These are phyloP conservation scores for Stichodactyla mertensii DNA, from an alignment of 64 coral and sea anemone species.

Conservation along the genomic window DNA sequence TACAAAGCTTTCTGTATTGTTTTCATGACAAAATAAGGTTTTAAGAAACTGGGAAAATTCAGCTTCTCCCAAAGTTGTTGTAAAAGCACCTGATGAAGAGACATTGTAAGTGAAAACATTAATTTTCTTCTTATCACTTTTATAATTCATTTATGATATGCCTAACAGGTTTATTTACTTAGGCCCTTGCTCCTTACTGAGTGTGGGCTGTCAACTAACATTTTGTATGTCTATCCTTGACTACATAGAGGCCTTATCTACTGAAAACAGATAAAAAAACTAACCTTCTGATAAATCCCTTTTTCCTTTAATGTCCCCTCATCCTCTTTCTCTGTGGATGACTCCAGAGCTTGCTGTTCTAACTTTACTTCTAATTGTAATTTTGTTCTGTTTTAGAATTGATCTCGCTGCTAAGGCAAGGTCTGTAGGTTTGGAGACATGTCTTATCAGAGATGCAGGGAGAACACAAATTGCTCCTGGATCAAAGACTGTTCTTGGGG, in stretches of 20 bases:
- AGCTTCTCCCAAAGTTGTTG: slow-evolving; percentile 82
- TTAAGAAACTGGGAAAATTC: slow-evolving; percentile 80
- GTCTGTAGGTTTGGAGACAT: slow-evolving; percentile 74
- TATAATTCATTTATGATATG: background rate
- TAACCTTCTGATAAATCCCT: too few relatives aligned
- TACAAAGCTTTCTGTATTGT: too few relatives aligned
- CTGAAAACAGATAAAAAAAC: too few relatives aligned
- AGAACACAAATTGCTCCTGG: slow-evolving; percentile 97
- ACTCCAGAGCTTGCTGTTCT: background rate
- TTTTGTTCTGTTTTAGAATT: slow-evolving; percentile 31
- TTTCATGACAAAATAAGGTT: slow-evolving; percentile 17
- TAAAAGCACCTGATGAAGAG: slow-evolving; percentile 85
- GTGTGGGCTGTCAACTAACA: too few relatives aligned
- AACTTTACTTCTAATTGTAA: too few relatives aligned
- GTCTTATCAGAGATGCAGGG: slow-evolving; percentile 91
- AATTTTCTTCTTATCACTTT: too few relatives aligned
- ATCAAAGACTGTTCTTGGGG: slow-evolving; percentile 94
- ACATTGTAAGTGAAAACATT: slow-evolving; percentile 55
- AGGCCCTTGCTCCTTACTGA: too few relatives aligned
- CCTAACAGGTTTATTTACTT: too few relatives aligned
- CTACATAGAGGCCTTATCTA: too few relatives aligned
- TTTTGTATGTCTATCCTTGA: too few relatives aligned
- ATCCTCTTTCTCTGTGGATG: background rate
- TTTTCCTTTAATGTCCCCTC: too few relatives aligned
- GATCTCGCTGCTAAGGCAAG: slow-evolving; percentile 59